Evolutionary conservation across 53 echinoderm and acorn worm species (phyloP).

Genomic region (Antedon mediterranea): DNA sequence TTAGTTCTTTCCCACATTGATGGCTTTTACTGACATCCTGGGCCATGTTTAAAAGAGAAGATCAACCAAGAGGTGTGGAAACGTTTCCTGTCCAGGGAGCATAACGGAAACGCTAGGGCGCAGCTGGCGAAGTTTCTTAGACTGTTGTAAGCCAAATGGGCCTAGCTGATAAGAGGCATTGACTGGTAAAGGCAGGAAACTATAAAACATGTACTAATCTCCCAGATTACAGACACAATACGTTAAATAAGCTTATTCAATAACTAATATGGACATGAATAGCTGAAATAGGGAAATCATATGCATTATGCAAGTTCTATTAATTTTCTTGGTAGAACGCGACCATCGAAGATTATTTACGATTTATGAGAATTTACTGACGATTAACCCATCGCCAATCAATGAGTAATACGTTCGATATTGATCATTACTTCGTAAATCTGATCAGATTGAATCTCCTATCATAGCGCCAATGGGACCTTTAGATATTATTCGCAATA

Average conservation of each 20-base stretch:
- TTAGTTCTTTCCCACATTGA: not conserved
- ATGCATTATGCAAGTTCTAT: not conserved
- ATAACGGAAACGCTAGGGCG: not conserved
- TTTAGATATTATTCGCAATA: not conserved
- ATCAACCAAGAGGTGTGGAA: not conserved
- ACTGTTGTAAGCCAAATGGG: not conserved
- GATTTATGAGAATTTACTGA: not conserved
- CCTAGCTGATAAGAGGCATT: not conserved
- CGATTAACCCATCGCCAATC: not conserved
- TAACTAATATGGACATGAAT: not conserved
- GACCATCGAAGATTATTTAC: not conserved
- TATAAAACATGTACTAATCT: not conserved
- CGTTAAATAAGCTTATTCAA: not conserved
- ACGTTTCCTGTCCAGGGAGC: not conserved
- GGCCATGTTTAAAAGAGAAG: not conserved
- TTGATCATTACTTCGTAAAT: not conserved
- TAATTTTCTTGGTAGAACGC: not conserved
- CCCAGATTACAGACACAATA: not conserved
- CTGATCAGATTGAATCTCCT: not conserved
- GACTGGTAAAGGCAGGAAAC: not conserved
- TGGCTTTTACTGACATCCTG: not conserved
- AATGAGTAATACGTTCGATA: not conserved
- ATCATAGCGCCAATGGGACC: not conserved
- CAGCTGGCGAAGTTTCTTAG: not conserved
- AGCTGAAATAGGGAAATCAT: not conserved